Base-by-base conservation (phyloP, 2,888 invertebrate genomes). In the Sceliomorpha sp. region DNA sequence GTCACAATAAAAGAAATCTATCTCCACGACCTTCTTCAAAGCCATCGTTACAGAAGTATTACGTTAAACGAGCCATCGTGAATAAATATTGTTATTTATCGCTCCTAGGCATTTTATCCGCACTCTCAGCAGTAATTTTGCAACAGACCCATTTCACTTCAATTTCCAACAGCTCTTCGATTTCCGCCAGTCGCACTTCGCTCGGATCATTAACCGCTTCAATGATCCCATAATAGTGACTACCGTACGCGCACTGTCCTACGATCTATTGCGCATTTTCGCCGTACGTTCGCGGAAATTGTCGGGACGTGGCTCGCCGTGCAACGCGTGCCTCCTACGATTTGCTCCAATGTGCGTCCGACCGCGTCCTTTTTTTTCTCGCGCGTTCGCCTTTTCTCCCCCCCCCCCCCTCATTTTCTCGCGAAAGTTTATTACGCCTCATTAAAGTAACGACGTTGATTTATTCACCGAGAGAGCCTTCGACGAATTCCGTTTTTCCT, bases 301-400 rank as follows among this genome's bases (percentile, higher is more conserved):
- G 55, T 56, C 12, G 17, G 37, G 51, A 40, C 55, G 20, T 17
- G 39, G 47, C 39, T 50, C 45, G 10, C 53, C 45, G 29, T 34
- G 51, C 40, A 56, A 58, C 67, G 63, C 71, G 71, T 63, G 71
- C 67, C 70, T 70, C 70, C 67, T 53, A 67, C 67, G 71, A 63
- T 67, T 59, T 55, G 63, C 67, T 55, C 44, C 42, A 68, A 6
- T 56, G 55, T 60, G 8, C 48, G 48, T 45, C 47, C 20, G 36
- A 34, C 44, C 31, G 45, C 32, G 29, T 27, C 37, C 47, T 20
- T 24, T 56, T 55, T 50, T 55, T 55, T 20, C 32, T 14, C 37
- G 27, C 34, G 29, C 26, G 24, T 39, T 37, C 27, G 24, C 39
- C 51, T 59, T 60, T 67, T 60, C 60, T 42, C 36, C 34, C 45